Evolutionary conservation across 2,888 invertebrate genomes (phyloP).

Genomic region (Trachelus iudaicus): DNA sequence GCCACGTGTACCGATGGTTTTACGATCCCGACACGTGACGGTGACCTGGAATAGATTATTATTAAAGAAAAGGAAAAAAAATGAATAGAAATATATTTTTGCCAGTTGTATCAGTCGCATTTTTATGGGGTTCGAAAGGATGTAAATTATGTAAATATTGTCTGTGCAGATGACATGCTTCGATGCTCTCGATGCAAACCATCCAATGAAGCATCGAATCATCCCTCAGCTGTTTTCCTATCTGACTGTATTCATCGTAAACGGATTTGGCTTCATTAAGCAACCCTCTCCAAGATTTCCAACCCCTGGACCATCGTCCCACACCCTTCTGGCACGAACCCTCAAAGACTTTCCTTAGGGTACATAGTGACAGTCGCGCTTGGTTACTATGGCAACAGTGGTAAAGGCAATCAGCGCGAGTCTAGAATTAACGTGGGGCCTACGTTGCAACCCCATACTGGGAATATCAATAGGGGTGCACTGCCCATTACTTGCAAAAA

Average conservation of each 20-base stretch:
- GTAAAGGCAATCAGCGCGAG: constrained; percentile 50
- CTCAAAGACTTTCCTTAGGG: constrained; percentile 12
- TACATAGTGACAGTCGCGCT: constrained; percentile 6
- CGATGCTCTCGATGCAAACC: constrained; percentile 47
- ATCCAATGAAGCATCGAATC: constrained; percentile 56
- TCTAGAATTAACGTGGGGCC: constrained; percentile 44
- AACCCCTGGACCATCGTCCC: constrained; percentile 33
- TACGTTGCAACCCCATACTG: neutral
- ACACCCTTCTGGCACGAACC: constrained; percentile 36
- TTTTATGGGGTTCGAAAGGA: neutral
- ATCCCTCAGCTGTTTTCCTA: constrained; percentile 36
- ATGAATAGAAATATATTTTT: neutral
- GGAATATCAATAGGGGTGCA: neutral
- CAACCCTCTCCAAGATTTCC: constrained; percentile 45
- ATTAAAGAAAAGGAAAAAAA: neutral
- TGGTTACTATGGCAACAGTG: constrained; percentile 55
- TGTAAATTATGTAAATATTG: neutral
- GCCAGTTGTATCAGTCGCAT: neutral
- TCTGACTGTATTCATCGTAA: constrained; percentile 57
- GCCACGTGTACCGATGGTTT: neutral
- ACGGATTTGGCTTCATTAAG: constrained; percentile 65
- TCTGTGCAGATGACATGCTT: neutral
- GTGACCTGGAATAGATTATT: neutral
- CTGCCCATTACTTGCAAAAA: neutral
- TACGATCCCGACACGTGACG: neutral